A percentile compares a stretch with the other conserved stretches of the same genome.
Evolutionary conservation across 2,113 vertebrate species (phyloP).

Genomic region (Sinocyclocheilus rhinocerous): DNA sequence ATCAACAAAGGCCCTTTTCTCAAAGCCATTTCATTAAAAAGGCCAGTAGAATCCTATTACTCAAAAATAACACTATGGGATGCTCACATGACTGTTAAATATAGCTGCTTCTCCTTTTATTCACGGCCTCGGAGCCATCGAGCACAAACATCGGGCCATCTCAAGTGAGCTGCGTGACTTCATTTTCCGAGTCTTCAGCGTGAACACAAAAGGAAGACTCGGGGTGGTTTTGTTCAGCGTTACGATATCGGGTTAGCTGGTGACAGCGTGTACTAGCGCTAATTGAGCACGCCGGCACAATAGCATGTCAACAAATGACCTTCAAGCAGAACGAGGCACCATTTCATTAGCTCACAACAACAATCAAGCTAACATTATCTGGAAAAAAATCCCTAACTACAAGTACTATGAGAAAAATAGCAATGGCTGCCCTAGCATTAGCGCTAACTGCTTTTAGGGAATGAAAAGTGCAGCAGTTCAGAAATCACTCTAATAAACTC

Average conservation of each 20-base stretch:
- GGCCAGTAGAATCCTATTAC: slow-evolving; percentile 19
- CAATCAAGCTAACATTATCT: background rate
- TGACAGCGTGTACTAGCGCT: background rate
- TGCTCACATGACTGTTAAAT: slow-evolving; percentile 68
- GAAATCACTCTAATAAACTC: background rate
- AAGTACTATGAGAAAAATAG: no score
- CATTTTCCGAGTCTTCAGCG: background rate
- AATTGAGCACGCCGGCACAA: background rate
- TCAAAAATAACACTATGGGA: slow-evolving; percentile 56
- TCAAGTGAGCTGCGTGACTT: background rate
- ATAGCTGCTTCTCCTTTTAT: slow-evolving; percentile 56
- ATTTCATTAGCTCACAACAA: background rate
- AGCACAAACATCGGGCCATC: background rate
- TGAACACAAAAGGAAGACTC: background rate
- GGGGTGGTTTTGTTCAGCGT: background rate
- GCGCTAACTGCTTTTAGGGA: no score
- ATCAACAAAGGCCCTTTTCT: slow-evolving; percentile 47
- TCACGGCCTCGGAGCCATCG: slow-evolving; percentile 44
- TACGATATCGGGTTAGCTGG: background rate
- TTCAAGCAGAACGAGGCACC: background rate
- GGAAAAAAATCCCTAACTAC: no score
- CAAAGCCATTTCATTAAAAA: background rate
- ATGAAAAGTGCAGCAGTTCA: background rate
- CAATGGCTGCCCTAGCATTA: no score
- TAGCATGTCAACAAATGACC: background rate